phyloP scores from a whole-genome alignment of 2,113 vertebrate species.

The Henicopernis longicauda region DNA sequence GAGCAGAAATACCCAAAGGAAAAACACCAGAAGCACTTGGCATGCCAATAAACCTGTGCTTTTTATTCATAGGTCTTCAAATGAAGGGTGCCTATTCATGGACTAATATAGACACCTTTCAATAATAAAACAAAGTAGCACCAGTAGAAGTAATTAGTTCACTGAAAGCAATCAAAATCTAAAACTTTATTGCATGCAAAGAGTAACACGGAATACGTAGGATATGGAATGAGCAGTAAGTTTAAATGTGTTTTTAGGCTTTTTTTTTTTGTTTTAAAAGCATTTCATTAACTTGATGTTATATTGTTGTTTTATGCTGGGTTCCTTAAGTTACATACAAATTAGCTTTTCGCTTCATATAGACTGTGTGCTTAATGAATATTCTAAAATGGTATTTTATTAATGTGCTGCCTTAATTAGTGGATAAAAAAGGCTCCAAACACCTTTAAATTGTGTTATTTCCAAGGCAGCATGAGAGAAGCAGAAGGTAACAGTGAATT shows the following conservation, averaged over 20 bases:
- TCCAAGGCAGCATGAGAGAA: conserved; percentile 4
- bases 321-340: conserved; percentile 4
- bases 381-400: conserved; percentile 27
- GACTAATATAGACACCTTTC: background rate
- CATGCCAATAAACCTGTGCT: background rate
- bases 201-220: background rate
- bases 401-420: conserved; percentile 42
- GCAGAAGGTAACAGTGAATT: conserved; percentile 53
- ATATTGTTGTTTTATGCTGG: background rate
- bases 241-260: background rate
- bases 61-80: background rate
- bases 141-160: background rate
- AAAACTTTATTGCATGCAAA: background rate
- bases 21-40: background rate
- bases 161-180: background rate
- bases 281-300: background rate
- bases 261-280: background rate
- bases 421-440: background rate
- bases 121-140: background rate
- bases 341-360: background rate
- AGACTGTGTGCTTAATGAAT: conserved; percentile 26
- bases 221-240: background rate
- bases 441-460: conserved; percentile 34
- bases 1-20: background rate
- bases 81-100: background rate